Percentiles rank a stretch among this genome's conserved stretches.
Evolutionary conservation across 2,797 vertebrate genomes (phyloP).

Genomic region (Aselliscus stoliczkanus): DNA sequence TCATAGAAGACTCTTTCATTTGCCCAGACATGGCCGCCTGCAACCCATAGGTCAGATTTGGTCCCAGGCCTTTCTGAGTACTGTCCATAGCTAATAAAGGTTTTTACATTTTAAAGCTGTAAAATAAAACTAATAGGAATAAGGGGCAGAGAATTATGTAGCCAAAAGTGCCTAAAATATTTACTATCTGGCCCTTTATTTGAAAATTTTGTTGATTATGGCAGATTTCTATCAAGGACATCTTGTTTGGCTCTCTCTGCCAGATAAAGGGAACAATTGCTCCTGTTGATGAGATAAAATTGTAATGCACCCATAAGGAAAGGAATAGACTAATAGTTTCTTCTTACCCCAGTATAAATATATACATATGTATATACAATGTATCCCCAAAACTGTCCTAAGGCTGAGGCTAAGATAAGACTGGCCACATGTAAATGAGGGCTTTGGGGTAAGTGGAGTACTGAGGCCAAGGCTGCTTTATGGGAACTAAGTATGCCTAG

Average conservation of each 20-base stretch:
- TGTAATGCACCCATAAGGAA: neutral
- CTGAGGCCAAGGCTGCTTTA: neutral
- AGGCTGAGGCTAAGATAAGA: neutral
- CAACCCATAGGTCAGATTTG: neutral
- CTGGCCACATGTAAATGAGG: neutral
- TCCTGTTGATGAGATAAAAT: neutral
- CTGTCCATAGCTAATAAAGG: neutral
- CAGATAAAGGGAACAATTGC: neutral
- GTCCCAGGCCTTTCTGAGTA: neutral
- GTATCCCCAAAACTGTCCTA: neutral
- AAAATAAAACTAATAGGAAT: neutral
- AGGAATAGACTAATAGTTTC: neutral
- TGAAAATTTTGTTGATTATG: neutral
- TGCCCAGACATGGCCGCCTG: neutral
- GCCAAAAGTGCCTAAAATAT: neutral
- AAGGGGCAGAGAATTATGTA: neutral
- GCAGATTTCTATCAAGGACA: neutral
- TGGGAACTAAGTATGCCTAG: neutral
- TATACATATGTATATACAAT: too few species aligned
- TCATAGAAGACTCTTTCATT: neutral
- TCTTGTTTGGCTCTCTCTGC: neutral
- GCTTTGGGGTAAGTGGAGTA: neutral
- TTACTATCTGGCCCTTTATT: neutral
- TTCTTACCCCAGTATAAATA: neutral
- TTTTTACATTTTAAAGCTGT: neutral